Evolutionary conservation across 2,113 vertebrate species (phyloP).

Genomic region (Geococcyx californianus): DNA sequence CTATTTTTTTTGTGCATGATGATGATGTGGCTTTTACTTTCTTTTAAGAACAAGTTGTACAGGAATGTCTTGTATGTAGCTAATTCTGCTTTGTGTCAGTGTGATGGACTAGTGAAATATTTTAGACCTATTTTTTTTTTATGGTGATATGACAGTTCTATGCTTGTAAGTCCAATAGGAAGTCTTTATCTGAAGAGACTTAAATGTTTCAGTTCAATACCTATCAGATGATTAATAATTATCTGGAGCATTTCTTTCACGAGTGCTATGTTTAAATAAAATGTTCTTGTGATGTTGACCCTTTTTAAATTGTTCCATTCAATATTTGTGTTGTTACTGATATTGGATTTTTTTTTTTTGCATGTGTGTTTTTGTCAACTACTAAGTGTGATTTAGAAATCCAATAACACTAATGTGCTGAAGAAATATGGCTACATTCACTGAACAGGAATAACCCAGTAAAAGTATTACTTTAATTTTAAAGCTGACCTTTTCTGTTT

Average conservation of each 20-base stretch:
- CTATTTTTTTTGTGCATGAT: accelerated
- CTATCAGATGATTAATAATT: background rate
- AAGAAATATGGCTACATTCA: conserved; percentile 45
- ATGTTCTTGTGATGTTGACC: background rate
- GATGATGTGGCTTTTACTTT: background rate
- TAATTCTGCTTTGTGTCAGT: background rate
- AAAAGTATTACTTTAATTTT: conserved; percentile 68
- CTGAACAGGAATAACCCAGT: conserved; percentile 14
- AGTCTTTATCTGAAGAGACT: background rate
- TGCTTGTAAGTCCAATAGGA: background rate
- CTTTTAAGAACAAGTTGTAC: background rate
- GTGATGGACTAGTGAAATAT: background rate
- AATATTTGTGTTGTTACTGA: background rate
- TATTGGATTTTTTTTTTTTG: background rate
- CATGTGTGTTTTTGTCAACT: background rate
- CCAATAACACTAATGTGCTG: conserved; percentile 54
- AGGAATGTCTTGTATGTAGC: background rate
- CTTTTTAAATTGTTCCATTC: background rate
- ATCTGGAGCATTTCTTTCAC: background rate
- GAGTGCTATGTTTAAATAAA: background rate
- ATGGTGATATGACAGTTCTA: background rate
- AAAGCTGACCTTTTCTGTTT: conserved; percentile 65
- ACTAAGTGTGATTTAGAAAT: conserved; percentile 55
- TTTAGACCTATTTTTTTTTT: background rate
- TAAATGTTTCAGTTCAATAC: background rate